phyloP scores from a whole-genome alignment of 64 coral and sea anemone species.

The Porites australiensis region DNA sequence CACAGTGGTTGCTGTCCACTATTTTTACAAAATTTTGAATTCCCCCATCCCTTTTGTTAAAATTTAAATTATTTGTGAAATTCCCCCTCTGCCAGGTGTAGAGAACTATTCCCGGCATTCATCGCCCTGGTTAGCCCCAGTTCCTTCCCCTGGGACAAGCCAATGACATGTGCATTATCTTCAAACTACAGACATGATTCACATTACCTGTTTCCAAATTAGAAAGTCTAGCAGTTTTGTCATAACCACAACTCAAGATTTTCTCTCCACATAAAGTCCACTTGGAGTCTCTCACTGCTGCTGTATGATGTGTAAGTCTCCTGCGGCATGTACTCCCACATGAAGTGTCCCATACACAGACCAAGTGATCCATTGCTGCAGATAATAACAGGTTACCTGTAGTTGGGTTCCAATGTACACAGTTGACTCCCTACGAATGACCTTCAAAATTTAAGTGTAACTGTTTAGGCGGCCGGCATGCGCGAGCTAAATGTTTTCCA shows the following conservation, averaged over 20 bases:
- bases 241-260: conserved; percentile 94
- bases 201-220: conserved; percentile 82
- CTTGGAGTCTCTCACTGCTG: conserved; percentile 84
- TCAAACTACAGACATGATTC: too few species aligned
- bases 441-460: conserved; percentile 49
- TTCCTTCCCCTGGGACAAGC: too few species aligned
- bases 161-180: too few species aligned
- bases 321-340: conserved; percentile 28
- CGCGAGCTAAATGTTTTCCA: neutral
- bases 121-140: too few species aligned
- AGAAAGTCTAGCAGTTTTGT: conserved; percentile 80
- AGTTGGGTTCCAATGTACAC: conserved; percentile 78
- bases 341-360: conserved; percentile 81
- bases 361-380: conserved; percentile 85
- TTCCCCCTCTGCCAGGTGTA: too few species aligned
- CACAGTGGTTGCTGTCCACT: too few species aligned
- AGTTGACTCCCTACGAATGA: conserved; percentile 75
- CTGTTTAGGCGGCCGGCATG: conserved; percentile 64
- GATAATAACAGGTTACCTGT: conserved; percentile 77
- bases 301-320: conserved; percentile 62
- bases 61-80: too few species aligned
- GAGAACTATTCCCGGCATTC: too few species aligned
- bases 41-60: too few species aligned
- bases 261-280: conserved; percentile 81
- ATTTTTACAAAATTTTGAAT: too few species aligned